A percentile compares a stretch with the other conserved stretches of the same genome.
Evolutionary conservation across 2,888 invertebrate genomes (phyloP).

Genomic region (Ophonus ardosiacus): DNA sequence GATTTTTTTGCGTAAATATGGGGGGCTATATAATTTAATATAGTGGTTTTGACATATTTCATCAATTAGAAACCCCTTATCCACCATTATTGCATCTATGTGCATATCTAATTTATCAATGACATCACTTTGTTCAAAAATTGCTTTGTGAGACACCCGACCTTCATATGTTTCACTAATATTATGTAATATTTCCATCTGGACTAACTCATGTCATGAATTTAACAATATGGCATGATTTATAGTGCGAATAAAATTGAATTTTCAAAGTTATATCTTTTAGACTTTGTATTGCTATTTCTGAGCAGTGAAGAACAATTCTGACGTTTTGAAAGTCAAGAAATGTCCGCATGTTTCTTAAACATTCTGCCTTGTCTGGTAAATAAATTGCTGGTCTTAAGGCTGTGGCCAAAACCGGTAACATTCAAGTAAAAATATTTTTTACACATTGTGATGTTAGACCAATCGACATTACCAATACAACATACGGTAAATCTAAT

Average conservation of each 20-base stretch:
- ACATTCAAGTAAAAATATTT: not conserved
- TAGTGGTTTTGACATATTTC: constrained; percentile 64
- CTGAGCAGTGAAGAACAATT: not conserved
- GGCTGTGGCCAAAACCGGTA: not conserved
- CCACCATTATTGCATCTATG: constrained; percentile 67
- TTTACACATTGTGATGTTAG: too few species aligned
- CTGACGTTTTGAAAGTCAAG: not conserved
- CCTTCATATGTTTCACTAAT: constrained; percentile 67
- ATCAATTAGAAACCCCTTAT: constrained; percentile 69
- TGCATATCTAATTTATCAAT: constrained; percentile 55
- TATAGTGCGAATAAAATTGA: constrained; percentile 65
- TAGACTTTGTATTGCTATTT: not conserved
- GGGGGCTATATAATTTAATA: constrained; percentile 64
- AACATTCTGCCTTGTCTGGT: too few species aligned
- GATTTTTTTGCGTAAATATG: constrained; percentile 65
- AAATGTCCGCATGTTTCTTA: not conserved
- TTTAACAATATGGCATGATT: constrained; percentile 65
- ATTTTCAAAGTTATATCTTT: not conserved
- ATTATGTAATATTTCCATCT: constrained; percentile 66
- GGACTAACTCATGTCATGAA: constrained; percentile 67
- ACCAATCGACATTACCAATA: too few species aligned
- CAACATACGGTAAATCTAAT: not conserved
- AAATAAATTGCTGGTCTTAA: not conserved
- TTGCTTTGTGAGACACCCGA: constrained; percentile 66
- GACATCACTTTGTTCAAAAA: constrained; percentile 66